These are phyloP conservation scores for Erethizon dorsatum DNA, from an alignment of 2,797 vertebrate genomes.

Conservation along the genomic window DNA sequence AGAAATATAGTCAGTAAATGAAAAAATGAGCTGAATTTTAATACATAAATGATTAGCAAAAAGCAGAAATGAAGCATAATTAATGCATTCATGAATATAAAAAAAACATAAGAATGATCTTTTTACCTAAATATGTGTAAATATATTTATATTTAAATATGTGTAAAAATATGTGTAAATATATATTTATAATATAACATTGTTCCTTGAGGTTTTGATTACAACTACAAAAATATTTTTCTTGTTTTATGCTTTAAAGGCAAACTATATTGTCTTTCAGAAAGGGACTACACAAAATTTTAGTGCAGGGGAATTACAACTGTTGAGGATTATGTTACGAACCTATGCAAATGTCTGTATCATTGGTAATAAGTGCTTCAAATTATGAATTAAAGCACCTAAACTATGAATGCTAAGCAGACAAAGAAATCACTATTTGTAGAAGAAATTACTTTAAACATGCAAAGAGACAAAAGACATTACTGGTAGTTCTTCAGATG, in stretches of 20 bases:
- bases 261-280: background rate
- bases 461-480: background rate
- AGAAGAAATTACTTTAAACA: background rate
- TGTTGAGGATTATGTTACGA: background rate
- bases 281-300: background rate
- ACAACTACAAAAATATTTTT: background rate
- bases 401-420: background rate
- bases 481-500: background rate
- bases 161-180: background rate
- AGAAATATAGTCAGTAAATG: background rate
- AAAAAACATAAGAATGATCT: background rate
- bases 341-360: background rate
- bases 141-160: background rate
- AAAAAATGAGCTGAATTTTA: constrained; percentile 3
- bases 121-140: background rate
- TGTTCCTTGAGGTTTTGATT: background rate
- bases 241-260: background rate
- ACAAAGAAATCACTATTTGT: background rate
- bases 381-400: constrained; percentile 38
- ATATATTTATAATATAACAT: background rate
- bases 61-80: background rate
- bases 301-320: background rate
- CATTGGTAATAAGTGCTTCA: background rate
- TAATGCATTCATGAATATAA: background rate
- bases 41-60: background rate